Evolutionary conservation across 53 echinoderm and acorn worm species (phyloP), one percentile per base, ranked within the genome.

Genomic region (Zoroaster sp.): DNA sequence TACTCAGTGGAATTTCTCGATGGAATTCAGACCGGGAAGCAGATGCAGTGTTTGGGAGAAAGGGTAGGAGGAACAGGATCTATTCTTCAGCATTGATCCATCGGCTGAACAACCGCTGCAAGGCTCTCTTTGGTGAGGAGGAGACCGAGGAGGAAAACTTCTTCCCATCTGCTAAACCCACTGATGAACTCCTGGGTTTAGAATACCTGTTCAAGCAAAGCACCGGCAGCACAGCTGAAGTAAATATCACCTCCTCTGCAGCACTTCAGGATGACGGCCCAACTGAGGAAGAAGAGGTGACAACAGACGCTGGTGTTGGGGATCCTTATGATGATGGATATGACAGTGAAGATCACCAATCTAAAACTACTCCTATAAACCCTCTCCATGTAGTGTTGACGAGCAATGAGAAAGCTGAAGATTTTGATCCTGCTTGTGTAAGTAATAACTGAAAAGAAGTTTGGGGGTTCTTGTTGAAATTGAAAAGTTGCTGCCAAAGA

Each of bases 121-220:
- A 89, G 52, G 65, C 74, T 41, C 78, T 92, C 10, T 92, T 92
- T 51, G 92, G 85, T 36, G 85, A 89, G 18, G 39, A 38, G 18
- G 73, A 73, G 41, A 37, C 20, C 3, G 78, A 89, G 47, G 92
- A 89, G 65, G 40, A 46, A 17, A 92, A 92, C 89, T 92, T 92
- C 59, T 69, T 39, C 31, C 51, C 52, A 40, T 74, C 92, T 11
- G 66, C 78, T 6, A 39, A 69, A 35, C 35, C 73, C 4, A 83
- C 69, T 8, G 75, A 74, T 75, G 92, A 92, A 35, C 41, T 89
- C 40, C 73, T 89, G 66, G 89, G 89, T 1, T 44, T 92, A 40
- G 89, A 89, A 38, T 92, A 55, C 75, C 85, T 89, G 14, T 92
- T 92, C 77, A 81, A 43, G 45, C 89, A 92, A 53, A 73, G 88